phyloP scores from a whole-genome alignment of 2,888 invertebrate genomes.

The Timandra comae region DNA sequence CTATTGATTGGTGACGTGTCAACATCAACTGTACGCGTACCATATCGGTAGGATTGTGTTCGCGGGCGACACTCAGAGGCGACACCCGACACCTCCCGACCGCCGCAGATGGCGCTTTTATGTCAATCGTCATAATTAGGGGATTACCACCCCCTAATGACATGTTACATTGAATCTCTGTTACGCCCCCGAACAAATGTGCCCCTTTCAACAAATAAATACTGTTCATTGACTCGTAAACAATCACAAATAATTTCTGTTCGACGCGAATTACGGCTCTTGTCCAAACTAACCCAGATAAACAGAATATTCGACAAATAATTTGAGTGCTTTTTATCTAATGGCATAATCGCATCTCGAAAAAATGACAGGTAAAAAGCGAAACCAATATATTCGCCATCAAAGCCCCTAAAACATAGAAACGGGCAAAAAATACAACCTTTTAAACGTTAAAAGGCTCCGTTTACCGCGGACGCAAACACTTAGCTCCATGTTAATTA shows the following conservation, averaged over 20 bases:
- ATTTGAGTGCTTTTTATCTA: constrained; percentile 35
- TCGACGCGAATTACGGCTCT: constrained; percentile 4
- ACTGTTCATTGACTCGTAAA: constrained; percentile 48
- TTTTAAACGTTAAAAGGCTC: constrained; percentile 73
- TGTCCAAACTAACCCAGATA: constrained; percentile 14
- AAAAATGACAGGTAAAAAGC: constrained; percentile 60
- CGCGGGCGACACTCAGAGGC: constrained; percentile 28
- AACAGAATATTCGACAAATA: constrained; percentile 17
- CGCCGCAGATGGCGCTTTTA: constrained; percentile 73
- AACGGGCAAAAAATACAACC: constrained; percentile 54
- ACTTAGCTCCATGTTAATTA: constrained; percentile 74
- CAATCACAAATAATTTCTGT: constrained; percentile 24
- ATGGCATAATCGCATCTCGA: constrained; percentile 51
- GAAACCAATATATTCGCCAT: constrained; percentile 60
- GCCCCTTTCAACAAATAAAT: constrained; percentile 45
- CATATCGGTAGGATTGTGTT: not conserved
- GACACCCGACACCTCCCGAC: constrained; percentile 67
- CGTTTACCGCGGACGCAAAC: constrained; percentile 76
- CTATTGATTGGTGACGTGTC: too few species aligned
- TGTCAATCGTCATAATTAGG: constrained; percentile 77
- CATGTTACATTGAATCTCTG: constrained; percentile 69
- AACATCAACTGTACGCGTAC: too few species aligned
- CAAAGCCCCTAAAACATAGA: constrained; percentile 66
- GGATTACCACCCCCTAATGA: constrained; percentile 72
- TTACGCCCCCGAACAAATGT: constrained; percentile 72